Conservation (phyloP, 2,113 vertebrate species). For the Corythornis vintsioides region DNA sequence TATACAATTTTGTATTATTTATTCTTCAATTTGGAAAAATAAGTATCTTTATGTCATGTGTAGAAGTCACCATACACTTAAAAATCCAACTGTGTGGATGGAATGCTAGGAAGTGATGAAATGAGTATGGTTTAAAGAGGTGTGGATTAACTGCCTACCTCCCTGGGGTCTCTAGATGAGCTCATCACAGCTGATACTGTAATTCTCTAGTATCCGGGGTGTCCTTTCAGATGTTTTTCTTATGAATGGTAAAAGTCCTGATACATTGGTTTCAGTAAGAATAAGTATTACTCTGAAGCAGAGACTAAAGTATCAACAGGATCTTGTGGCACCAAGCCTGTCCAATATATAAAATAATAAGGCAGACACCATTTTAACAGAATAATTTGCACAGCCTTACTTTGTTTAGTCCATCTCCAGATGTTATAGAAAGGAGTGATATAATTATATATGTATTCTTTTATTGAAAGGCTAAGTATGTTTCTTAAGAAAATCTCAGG, state of each 20-base stretch:
- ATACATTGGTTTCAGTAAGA: background rate
- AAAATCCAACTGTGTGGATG: background rate
- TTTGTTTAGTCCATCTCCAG: background rate
- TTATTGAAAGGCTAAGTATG: background rate
- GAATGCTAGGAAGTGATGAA: background rate
- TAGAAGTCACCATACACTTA: background rate
- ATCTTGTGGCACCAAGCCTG: background rate
- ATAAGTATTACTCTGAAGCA: background rate
- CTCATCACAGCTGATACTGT: rapidly evolving
- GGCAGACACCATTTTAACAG: background rate
- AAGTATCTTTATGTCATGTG: background rate
- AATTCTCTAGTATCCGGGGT: rapidly evolving
- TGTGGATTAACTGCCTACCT: background rate
- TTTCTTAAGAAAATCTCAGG: background rate
- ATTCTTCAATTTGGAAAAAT: background rate
- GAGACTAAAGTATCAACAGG: background rate
- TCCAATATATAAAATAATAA: background rate
- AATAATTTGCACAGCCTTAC: background rate
- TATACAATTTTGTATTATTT: background rate
- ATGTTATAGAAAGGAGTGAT: background rate
- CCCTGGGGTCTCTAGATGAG: background rate
- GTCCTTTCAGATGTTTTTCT: background rate
- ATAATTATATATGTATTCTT: background rate
- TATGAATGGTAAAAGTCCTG: background rate
- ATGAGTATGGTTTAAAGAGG: background rate